Conservation (phyloP, 2,113 vertebrate genomes). For the Vicugna pacos region DNA sequence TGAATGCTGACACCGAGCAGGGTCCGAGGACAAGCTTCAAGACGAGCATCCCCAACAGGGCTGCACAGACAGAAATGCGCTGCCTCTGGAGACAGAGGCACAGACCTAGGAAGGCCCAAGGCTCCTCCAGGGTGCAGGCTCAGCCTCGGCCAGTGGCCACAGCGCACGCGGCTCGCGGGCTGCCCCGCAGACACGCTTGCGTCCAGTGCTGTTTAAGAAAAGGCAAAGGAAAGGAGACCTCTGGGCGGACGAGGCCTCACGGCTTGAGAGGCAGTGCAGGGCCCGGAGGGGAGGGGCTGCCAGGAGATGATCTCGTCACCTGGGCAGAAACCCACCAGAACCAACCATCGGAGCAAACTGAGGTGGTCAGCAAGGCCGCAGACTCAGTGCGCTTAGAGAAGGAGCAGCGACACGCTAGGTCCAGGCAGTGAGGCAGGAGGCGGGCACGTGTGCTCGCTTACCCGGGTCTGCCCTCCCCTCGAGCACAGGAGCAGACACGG, state of each 20-base stretch:
- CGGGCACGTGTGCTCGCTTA: neutral
- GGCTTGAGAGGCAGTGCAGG: too few species aligned
- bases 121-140: neutral
- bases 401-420: too few species aligned
- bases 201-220: accelerated
- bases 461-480: neutral
- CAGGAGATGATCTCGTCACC: accelerated
- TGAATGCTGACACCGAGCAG: accelerated
- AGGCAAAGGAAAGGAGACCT: neutral
- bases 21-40: too few species aligned
- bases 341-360: accelerated
- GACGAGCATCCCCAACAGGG: neutral
- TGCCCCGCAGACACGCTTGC: accelerated
- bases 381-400: neutral
- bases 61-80: neutral
- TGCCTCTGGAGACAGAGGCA: neutral
- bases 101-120: neutral
- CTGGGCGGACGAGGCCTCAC: neutral
- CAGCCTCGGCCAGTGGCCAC: neutral
- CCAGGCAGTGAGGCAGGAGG: accelerated
- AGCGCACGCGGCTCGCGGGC: accelerated
- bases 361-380: accelerated
- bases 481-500: accelerated
- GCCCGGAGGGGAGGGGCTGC: too few species aligned
- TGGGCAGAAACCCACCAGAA: neutral